Evolutionary conservation across 2,888 invertebrate genomes (phyloP).

Genomic region (Tortricodes alternella): DNA sequence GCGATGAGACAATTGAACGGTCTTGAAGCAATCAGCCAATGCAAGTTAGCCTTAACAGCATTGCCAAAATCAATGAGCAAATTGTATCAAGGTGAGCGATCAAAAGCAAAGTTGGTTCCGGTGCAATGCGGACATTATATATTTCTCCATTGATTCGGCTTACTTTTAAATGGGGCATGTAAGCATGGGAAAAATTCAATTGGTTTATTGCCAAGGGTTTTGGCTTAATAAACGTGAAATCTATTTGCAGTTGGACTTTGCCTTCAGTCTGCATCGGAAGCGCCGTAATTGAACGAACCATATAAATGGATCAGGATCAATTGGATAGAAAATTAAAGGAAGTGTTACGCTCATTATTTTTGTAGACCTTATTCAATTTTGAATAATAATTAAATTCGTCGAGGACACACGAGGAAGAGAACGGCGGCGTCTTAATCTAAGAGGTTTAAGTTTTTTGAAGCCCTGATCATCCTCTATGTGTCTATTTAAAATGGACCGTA

Average conservation of each 20-base stretch:
- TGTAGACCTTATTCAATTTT: neutral
- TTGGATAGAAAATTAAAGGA: neutral
- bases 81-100: conserved; percentile 28
- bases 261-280: conserved; percentile 15
- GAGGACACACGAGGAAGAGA: conserved; percentile 24
- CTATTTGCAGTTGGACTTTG: conserved; percentile 35
- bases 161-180: conserved; percentile 1
- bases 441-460: neutral
- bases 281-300: conserved; percentile 12
- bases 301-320: conserved; percentile 8
- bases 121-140: conserved; percentile 6
- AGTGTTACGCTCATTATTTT: neutral
- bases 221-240: conserved; percentile 22
- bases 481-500: no score
- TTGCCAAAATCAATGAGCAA: conserved; percentile 32
- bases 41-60: conserved; percentile 29
- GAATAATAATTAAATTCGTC: neutral
- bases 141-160: conserved; percentile 1
- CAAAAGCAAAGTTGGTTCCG: conserved; percentile 22
- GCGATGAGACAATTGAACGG: conserved; percentile 1
- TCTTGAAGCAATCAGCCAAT: conserved; percentile 9
- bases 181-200: conserved; percentile 19
- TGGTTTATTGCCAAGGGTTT: conserved; percentile 31
- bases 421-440: neutral
- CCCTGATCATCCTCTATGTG: no score